Percentiles rank a stretch among this genome's conserved stretches.
Conservation (phyloP, 2,113 vertebrate genomes). For the Empidonax alnorum region DNA sequence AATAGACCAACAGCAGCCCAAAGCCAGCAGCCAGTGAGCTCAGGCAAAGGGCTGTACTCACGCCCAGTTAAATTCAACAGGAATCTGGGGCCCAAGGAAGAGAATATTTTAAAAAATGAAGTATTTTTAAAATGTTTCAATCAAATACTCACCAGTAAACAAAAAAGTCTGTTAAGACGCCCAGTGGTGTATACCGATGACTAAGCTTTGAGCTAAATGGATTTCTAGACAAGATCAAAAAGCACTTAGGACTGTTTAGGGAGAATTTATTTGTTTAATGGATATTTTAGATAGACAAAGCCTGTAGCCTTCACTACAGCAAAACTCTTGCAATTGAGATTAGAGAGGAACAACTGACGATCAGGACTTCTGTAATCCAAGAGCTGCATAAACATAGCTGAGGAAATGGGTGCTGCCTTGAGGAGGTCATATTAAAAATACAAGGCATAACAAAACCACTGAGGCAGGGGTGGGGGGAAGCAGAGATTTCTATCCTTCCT, state of each 20-base stretch:
- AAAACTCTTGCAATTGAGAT: neutral
- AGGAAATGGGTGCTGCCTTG: neutral
- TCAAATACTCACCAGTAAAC: neutral
- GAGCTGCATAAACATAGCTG: neutral
- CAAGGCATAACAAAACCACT: neutral
- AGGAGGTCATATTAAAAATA: neutral
- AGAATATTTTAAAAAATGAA: neutral
- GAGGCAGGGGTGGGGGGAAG: neutral
- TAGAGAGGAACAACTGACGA: neutral
- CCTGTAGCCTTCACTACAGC: neutral
- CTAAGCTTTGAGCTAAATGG: neutral
- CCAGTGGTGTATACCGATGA: neutral
- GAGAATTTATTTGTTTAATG: neutral
- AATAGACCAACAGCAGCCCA: neutral
- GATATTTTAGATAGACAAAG: neutral
- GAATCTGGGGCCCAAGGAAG: neutral
- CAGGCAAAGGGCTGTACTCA: neutral
- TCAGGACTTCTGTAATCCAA: neutral
- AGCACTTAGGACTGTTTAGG: neutral
- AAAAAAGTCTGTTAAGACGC: neutral
- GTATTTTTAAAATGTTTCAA: neutral
- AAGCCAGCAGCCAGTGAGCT: neutral
- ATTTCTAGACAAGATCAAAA: neutral
- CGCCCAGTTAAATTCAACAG: neutral
- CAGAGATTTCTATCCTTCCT: neutral